Evolutionary conservation across 2,113 vertebrate species (phyloP), one percentile per base, ranked within the genome.

Genomic region (Tachuris rubrigastra): DNA sequence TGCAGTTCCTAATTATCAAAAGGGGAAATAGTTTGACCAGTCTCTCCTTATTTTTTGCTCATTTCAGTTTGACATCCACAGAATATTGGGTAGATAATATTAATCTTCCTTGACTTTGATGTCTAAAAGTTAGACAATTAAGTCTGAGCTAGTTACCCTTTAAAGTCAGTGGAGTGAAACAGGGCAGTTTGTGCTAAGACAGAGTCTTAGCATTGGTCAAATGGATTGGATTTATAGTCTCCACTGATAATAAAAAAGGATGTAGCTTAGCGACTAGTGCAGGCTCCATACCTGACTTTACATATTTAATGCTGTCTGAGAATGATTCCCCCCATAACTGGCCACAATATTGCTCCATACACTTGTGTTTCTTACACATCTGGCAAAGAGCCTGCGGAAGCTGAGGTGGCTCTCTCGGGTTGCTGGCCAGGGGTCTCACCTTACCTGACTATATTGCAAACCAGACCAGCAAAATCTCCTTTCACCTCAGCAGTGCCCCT

Each of bases 71-170:
- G 93, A 90, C 86, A 82, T 85, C 79, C 31, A 7, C 65, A 27
- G 24, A 93, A 92, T 86, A 81, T 47, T 92, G 55, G 78, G 68
- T 80, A 85, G 86, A 90, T 87, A 96, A 80, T 94, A 91, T 78
- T 92, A 33, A 77, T 89, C 83, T 93, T 95, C 56, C 75, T 82
- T 91, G 79, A 74, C 83, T 86, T 87, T 86, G 55, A 83, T 95
- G 84, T 92, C 87, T 95, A 63, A 65, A 89, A 92, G 80, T 90
- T 95, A 92, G 89, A 89, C 91, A 92, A 85, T 93, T 89, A 91
- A 93, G 87, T 60, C 85, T 90, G 71, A 85, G 60, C 67, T 87
- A 90, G 77, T 89, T 91, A 85, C 77, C 52, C 65, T 96, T 85
- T 91, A 78, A 85, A 95, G 90, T 83, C 75, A 91, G 82, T 76